Evolutionary conservation across 2,113 vertebrate genomes (phyloP).

Genomic region (Empidonax alnorum): DNA sequence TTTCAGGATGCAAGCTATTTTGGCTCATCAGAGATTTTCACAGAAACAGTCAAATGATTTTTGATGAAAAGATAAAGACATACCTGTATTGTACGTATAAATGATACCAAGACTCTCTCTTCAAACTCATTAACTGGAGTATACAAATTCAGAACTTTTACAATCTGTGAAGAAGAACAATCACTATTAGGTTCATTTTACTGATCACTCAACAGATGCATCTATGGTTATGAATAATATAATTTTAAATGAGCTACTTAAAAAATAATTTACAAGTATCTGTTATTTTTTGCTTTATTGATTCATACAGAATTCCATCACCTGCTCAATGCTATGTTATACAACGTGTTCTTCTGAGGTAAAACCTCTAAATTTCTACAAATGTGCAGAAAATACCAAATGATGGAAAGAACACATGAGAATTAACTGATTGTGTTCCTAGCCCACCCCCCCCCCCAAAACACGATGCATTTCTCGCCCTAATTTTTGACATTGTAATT

Average conservation of each 20-base stretch:
- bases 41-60: not conserved
- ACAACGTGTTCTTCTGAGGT: not conserved
- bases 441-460: not conserved
- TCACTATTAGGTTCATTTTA: not conserved
- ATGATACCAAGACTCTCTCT: slow-evolving; percentile 92
- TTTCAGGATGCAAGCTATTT: not conserved
- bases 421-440: not conserved
- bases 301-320: not conserved
- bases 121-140: slow-evolving; percentile 99
- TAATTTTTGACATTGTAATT: not conserved
- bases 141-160: slow-evolving; percentile 97
- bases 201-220: not conserved
- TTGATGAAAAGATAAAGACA: not conserved
- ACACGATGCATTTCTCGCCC: not conserved
- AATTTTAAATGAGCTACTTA: not conserved
- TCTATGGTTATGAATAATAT: not conserved
- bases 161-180: slow-evolving; percentile 83
- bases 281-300: not conserved
- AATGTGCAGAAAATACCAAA: not conserved
- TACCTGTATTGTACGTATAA: slow-evolving; percentile 99
- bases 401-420: not conserved
- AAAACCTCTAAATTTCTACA: not conserved
- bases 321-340: not conserved
- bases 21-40: not conserved
- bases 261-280: not conserved